Base-by-base conservation (phyloP, 2,797 vertebrate species). In the Micropoecilia bifurca region DNA sequence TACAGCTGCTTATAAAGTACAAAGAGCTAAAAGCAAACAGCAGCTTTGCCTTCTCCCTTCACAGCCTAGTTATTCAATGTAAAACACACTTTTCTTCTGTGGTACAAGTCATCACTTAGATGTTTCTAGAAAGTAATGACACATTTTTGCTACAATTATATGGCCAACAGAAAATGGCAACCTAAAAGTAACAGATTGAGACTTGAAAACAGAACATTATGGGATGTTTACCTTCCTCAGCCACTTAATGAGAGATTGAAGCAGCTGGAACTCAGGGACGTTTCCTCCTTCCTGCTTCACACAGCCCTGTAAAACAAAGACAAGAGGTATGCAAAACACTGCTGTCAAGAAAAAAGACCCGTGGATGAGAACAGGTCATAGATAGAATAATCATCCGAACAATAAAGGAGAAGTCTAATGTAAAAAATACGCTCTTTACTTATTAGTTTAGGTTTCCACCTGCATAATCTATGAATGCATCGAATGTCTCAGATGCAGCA, bases 151-250 rank as follows among this genome's bases (percentile, higher is more conserved):
- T 22, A 71, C 8, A 45, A 28, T 39, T 75, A 36, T n/a, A 69
- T 18, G 53, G 16, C 43, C 66, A 63, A 3, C 30, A 4, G 1
- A 22, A 30, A 69, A 59, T 1, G 20, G 22, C 13, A 47, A 53
- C 7, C 39, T 50, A 18, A 73, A 75, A 36, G 1, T 66, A 0
- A 50, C 9, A 73, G 12, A 75, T 6, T 72, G 9, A 18, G 22
- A 73, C 7, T 45, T 53, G 1, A 76, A 61, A 80, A 57, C 7
- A 16, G 10, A 18, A 73, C 20, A 55, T 63, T 45, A 16, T 25
- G 50, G 63, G 0, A 53, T 7, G 14, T 78, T 90, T 89, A 93
- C 92, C 93, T 92, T 83, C 83, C 57, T 88, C 77, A 75, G 82
- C 76, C 7, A 55, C 85, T 90, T 20, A 76, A 78, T 78, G 83